These are phyloP conservation scores for Venturia canescens DNA, from an alignment of 1,140 invertebrate species.

Conservation along the genomic window DNA sequence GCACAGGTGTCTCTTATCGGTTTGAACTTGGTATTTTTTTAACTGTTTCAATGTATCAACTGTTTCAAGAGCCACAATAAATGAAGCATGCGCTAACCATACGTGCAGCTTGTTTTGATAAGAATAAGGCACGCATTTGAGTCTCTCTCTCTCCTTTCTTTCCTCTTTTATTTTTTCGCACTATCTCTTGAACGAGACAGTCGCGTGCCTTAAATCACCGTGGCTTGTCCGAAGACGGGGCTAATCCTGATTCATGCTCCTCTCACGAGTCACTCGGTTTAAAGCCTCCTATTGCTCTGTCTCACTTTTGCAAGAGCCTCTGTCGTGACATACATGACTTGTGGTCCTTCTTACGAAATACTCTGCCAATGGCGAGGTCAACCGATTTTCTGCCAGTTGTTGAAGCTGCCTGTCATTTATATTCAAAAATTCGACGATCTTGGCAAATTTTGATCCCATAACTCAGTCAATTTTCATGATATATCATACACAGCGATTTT, in stretches of 20 bases:
- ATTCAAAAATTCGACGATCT: no score
- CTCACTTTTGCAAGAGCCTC: not conserved
- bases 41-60: conserved; percentile 2
- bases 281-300: conserved; percentile 12
- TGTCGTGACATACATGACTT: conserved; percentile 8
- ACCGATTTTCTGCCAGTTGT: not conserved
- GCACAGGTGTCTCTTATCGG: not conserved
- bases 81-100: conserved; percentile 60
- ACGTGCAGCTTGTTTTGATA: conserved; percentile 65
- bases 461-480: no score
- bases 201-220: conserved; percentile 64
- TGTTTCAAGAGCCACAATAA: conserved; percentile 66
- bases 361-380: not conserved
- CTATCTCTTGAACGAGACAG: conserved; percentile 27
- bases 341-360: not conserved
- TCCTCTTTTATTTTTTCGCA: conserved; percentile 48
- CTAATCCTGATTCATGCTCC: conserved; percentile 69
- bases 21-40: not conserved
- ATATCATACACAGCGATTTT: no score
- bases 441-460: no score
- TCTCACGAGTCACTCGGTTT: conserved; percentile 31
- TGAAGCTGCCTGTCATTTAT: not conserved
- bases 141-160: conserved; percentile 24
- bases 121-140: conserved; percentile 50
- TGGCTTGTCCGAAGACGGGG: conserved; percentile 59